These are phyloP conservation scores for Tricholaema leucomelas DNA, from an alignment of 2,113 vertebrate genomes.

Conservation along the genomic window DNA sequence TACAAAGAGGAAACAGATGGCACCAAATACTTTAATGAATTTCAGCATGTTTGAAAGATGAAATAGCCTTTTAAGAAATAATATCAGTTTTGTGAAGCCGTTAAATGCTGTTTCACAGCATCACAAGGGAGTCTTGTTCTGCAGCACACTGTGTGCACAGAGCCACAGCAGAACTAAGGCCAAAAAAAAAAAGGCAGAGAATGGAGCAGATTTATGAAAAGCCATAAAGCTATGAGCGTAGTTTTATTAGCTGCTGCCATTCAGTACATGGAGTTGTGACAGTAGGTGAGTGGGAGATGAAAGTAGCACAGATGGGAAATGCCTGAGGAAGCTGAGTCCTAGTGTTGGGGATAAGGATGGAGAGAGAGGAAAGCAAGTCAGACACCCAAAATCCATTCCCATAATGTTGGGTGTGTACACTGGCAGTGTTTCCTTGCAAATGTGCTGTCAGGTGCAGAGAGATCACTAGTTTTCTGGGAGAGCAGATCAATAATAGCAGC, in stretches of 20 bases:
- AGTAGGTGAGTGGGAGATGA: neutral
- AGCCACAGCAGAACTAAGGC: neutral
- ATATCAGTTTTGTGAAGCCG: neutral
- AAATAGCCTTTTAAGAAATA: neutral
- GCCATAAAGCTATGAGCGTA: neutral
- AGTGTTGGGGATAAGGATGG: neutral
- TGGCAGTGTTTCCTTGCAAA: neutral
- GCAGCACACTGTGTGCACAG: neutral
- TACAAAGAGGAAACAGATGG: slow-evolving; percentile 14
- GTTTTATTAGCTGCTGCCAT: slow-evolving; percentile 8
- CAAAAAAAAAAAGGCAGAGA: neutral
- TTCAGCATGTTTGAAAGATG: neutral
- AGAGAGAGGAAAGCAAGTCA: neutral
- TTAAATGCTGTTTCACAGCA: neutral
- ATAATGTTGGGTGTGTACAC: neutral
- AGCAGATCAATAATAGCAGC: neutral
- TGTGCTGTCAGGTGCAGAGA: neutral
- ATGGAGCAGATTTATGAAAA: neutral
- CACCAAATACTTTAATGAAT: neutral
- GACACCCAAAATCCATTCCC: neutral
- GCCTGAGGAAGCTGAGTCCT: neutral
- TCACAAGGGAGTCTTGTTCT: neutral
- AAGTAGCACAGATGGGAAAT: neutral
- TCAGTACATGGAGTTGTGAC: neutral
- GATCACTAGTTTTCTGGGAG: neutral